Base-by-base conservation (phyloP, 2,888 invertebrate species). In the Agriopis aurantiaria region DNA sequence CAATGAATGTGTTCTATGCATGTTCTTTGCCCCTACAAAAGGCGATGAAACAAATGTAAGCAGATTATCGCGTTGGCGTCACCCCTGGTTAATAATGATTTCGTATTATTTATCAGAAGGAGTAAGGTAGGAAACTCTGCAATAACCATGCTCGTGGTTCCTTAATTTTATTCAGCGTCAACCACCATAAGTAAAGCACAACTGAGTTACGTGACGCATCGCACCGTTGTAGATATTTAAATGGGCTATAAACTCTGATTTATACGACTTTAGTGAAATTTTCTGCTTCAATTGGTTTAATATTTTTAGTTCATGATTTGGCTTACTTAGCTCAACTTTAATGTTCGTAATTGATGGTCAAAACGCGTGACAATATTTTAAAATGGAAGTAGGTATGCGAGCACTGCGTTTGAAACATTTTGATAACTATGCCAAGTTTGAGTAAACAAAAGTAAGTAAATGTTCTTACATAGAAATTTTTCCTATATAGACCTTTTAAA, bases 191-290 rank as follows among this genome's bases (percentile, higher is more conserved):
- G 76, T 77, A 80, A 82, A 78, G 78, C 75, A 77, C 79, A 84
- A 82, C 82, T 82, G 80, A 85, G 78, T 87, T 82, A 88, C 86
- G 88, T 87, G 85, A 84, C 84, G 79, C 79, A 74, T 82, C 81
- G 81, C 77, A 79, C 79, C 82, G 75, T 80, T 85, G 83, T 85
- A 84, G 85, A 86, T 88, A 86, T 87, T 88, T 83, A 84, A 88
- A 88, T 88, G 87, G 87, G 83, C 87, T 76, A 88, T 89, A 89
- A 88, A 85, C 83, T 78, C 77, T 86, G 88, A 89, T 88, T 88
- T 88, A 88, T 88, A 73, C 55, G 81, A 84, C 78, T 85, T 85
- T 75, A 76, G 82, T 84, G 79, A 80, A 76, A 85, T 83, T 85
- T 86, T 76, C 71, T 80, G 78, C 81, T 78, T 78, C 81, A 73